Base-by-base conservation (phyloP, 2,797 vertebrate species). In the Sebastes reedi region DNA sequence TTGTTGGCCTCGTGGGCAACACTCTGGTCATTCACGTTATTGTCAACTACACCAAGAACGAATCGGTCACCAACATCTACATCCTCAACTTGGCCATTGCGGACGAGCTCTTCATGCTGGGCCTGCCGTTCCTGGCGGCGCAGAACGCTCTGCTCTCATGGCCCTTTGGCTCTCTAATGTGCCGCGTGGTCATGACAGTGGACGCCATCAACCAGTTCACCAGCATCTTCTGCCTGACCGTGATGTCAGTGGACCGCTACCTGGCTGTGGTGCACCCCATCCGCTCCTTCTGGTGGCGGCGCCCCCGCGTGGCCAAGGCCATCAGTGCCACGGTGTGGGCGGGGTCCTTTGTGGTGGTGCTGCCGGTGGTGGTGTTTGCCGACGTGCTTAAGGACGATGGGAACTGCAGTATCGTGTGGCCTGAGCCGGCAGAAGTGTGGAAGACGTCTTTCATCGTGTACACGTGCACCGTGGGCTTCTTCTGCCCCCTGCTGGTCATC, bases 171-270 rank as follows among this genome's bases (percentile, higher is more conserved):
- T 95, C 97, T 0, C 93, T 97, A 2, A 94, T 98, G 73, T 99
- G 98, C 85, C 95, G 98, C 0, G 90, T 99, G 87, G 97, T 99
- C 27, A 97, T 97, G 96, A 97, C 98, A 0, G 95, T 98, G 67
- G 98, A 99, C 0, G 98, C 98, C 50, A 95, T 99, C 90, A 99
- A 99, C 92, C 98, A 99, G 82, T 99, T 99, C 95, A 99, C 98
- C 83, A 99, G 98, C 90, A 97, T 98, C 89, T 99, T 99, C 91
- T 99, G 98, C 89, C 95, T 99, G 88, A 99, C 97, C 0, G 96
- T 99, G 81, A 99, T 99, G 98, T 99, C 98, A 10, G 96, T 98
- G 27, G 98, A 99, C 83, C 97, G 98, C 27, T 99, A 98, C 92
- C 90, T 99, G 89, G 98, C 98, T 0, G 97, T 99, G 3, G 98